Percentiles rank a stretch among this genome's conserved stretches.
Conservation (phyloP, 1,140 invertebrate genomes). For the Calephelis virginiensis region DNA sequence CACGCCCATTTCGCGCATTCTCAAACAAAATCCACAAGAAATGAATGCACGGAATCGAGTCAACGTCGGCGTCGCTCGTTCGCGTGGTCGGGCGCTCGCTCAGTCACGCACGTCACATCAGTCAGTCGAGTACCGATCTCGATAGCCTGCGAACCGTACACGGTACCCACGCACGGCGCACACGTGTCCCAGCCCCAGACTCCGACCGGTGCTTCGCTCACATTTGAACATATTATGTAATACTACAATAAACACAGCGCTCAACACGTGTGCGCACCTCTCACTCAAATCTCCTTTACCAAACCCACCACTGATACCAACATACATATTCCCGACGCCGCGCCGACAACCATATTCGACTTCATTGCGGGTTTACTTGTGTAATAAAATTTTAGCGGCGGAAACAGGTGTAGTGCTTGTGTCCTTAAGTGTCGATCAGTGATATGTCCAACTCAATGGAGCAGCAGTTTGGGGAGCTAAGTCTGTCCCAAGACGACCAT, state of each 20-base stretch:
- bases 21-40: conserved; percentile 67
- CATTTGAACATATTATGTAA: conserved; percentile 58
- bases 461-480: conserved; percentile 66
- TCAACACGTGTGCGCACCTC: conserved; percentile 60
- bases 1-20: conserved; percentile 73
- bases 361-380: not conserved
- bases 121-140: conserved; percentile 69
- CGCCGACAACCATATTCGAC: not conserved
- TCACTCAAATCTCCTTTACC: conserved; percentile 33
- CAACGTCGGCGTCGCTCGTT: conserved; percentile 36
- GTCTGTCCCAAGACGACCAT: conserved; percentile 67
- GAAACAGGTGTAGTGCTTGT: conserved; percentile 27
- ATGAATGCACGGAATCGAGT: conserved; percentile 58
- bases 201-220: conserved; percentile 44
- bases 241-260: conserved; percentile 64
- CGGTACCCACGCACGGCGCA: conserved; percentile 43
- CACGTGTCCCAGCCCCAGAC: conserved; percentile 63
- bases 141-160: conserved; percentile 62
- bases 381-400: not conserved
- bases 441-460: conserved; percentile 70
- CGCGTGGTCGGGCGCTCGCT: conserved; percentile 40
- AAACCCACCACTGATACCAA: conserved; percentile 8
- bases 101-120: conserved; percentile 65
- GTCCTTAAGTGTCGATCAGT: conserved; percentile 43
- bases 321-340: conserved; percentile 11